A percentile compares a stretch with the other conserved stretches of the same genome.
Evolutionary conservation across 2,797 vertebrate species (phyloP).

Genomic region (Chrysocyon brachyurus): DNA sequence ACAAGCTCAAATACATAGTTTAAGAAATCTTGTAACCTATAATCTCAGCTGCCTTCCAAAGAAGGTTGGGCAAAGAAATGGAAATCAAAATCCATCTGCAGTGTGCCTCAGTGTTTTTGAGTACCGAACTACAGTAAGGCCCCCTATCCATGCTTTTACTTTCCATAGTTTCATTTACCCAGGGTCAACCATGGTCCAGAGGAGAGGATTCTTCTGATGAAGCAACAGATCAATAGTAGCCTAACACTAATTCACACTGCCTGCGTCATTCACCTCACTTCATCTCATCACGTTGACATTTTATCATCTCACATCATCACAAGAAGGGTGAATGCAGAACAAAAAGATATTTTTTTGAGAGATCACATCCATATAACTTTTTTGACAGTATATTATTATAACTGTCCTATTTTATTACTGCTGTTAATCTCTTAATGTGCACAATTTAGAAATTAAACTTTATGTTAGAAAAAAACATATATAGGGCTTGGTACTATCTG

Average conservation of each 20-base stretch:
- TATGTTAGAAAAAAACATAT: not conserved
- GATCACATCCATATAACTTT: not conserved
- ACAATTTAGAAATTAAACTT: not conserved
- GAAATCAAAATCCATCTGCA: not conserved
- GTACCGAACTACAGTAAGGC: not conserved
- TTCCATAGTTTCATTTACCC: not conserved
- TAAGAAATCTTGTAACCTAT: not conserved
- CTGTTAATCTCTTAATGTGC: not conserved
- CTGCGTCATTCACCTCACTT: not conserved
- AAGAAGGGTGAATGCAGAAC: not conserved
- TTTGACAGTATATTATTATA: not conserved
- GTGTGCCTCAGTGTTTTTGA: not conserved
- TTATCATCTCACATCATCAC: not conserved
- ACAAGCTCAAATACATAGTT: conserved; percentile 24
- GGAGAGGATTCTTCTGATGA: not conserved
- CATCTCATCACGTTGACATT: not conserved
- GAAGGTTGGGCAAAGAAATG: not conserved
- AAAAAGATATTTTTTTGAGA: not conserved
- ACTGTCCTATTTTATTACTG: not conserved
- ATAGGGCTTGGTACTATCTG: not conserved
- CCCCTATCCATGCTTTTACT: not conserved
- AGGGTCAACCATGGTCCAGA: not conserved
- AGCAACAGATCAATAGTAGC: not conserved
- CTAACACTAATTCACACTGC: not conserved
- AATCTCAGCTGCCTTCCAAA: not conserved